These are phyloP conservation scores for Hyperoplus immaculatus DNA, from an alignment of 2,797 vertebrate genomes.

Conservation along the genomic window DNA sequence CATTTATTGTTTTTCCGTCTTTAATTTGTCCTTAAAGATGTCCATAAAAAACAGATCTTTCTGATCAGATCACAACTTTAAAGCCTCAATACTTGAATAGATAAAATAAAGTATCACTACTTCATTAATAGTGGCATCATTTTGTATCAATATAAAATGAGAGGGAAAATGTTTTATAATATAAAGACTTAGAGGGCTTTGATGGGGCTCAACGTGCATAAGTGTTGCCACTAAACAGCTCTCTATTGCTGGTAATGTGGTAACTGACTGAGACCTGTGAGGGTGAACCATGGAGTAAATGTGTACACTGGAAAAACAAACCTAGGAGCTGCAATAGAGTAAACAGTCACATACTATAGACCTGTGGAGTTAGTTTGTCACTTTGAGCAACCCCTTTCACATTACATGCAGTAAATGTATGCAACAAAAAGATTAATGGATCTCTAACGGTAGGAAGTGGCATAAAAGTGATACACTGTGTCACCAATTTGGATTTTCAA, in stretches of 20 bases:
- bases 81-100: too few relatives aligned
- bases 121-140: too few relatives aligned
- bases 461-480: background rate
- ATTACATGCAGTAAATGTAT: background rate
- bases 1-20: background rate
- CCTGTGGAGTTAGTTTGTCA: background rate
- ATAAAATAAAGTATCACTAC: too few relatives aligned
- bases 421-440: background rate
- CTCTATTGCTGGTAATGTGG: background rate
- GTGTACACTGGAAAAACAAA: background rate
- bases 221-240: too few relatives aligned
- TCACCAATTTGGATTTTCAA: conserved; percentile 26
- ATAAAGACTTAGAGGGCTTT: too few relatives aligned
- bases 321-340: background rate
- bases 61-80: too few relatives aligned
- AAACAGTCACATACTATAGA: background rate
- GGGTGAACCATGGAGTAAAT: background rate
- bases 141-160: too few relatives aligned
- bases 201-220: too few relatives aligned
- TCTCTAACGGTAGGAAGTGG: background rate
- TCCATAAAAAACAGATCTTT: too few relatives aligned
- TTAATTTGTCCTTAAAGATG: background rate
- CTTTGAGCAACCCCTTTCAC: background rate
- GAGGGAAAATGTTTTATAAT: too few relatives aligned
- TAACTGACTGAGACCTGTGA: background rate